A percentile compares a stretch with the other conserved stretches of the same genome.
These are phyloP conservation scores for Pogonocherus hispidulus DNA, from an alignment of 2,888 invertebrate species.

Conservation along the genomic window DNA sequence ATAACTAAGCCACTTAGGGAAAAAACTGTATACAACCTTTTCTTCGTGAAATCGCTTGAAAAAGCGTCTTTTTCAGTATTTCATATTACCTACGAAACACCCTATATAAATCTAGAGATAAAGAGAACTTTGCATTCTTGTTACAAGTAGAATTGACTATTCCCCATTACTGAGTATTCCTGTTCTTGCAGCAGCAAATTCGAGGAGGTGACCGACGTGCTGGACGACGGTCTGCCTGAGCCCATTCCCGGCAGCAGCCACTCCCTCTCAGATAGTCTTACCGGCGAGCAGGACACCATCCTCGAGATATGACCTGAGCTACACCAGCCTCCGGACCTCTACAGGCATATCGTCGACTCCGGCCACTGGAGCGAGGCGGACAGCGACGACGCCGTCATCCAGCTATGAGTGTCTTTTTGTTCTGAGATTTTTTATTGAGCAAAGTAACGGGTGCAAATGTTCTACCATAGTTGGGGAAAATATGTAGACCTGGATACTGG, in stretches of 20 bases:
- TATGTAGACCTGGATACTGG: not conserved
- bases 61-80: too few relatives aligned
- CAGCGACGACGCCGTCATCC: conserved; percentile 52
- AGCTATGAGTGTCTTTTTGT: conserved; percentile 37
- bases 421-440: not conserved
- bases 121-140: too few relatives aligned
- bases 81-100: too few relatives aligned
- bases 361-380: conserved; percentile 62
- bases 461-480: not conserved
- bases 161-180: conserved; percentile 19
- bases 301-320: conserved; percentile 67
- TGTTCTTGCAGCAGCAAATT: conserved; percentile 63
- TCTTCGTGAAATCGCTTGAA: too few relatives aligned
- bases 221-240: conserved; percentile 66
- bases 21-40: too few relatives aligned
- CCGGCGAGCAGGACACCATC: conserved; percentile 61
- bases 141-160: too few relatives aligned
- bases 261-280: conserved; percentile 65
- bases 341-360: conserved; percentile 62
- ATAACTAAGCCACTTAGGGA: too few relatives aligned
- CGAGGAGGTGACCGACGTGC: conserved; percentile 66
- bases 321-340: conserved; percentile 61
- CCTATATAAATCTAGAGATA: too few relatives aligned
- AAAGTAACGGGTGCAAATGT: not conserved
- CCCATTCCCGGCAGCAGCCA: conserved; percentile 66